A percentile compares a stretch with the other conserved stretches of the same genome.
Conservation (phyloP, 2,113 vertebrate species). For the Caranx ignobilis region DNA sequence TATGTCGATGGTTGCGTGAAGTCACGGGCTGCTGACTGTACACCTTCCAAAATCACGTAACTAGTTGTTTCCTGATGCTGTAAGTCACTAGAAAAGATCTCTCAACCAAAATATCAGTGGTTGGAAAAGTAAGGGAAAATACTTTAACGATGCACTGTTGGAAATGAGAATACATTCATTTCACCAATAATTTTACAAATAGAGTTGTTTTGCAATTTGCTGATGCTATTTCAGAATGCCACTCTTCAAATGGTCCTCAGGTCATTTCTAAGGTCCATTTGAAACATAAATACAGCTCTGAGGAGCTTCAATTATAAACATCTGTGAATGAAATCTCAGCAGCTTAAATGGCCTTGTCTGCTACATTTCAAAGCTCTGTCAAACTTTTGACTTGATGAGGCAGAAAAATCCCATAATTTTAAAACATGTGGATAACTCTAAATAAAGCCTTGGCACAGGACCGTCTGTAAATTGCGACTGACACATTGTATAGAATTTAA, state of each 20-base stretch:
- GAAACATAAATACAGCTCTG: conserved; percentile 13
- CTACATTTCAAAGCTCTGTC: conserved; percentile 18
- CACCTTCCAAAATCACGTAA: conserved; percentile 57
- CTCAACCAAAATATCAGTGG: conserved; percentile 39
- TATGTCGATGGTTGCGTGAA: conserved; percentile 45
- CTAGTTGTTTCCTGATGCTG: conserved; percentile 38
- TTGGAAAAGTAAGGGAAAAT: not conserved
- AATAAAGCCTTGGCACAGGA: conserved; percentile 38
- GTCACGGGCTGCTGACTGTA: conserved; percentile 55
- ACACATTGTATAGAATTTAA: conserved; percentile 52
- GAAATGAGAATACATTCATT: conserved; percentile 18
- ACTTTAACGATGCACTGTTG: not conserved
- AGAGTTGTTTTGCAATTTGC: conserved; percentile 1
- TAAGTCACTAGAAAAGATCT: conserved; percentile 29
- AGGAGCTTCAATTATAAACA: conserved; percentile 2
- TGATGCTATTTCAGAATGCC: conserved; percentile 28
- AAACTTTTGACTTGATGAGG: conserved; percentile 18
- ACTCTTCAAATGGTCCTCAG: not conserved
- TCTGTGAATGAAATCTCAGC: conserved; percentile 18
- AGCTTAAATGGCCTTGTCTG: conserved; percentile 2
- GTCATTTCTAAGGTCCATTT: conserved; percentile 12
- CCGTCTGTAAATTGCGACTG: conserved; percentile 24
- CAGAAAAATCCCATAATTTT: conserved; percentile 13
- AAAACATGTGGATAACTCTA: conserved; percentile 2
- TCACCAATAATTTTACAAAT: conserved; percentile 17